phyloP scores from a whole-genome alignment of 1,140 invertebrate species.

The Subanguina moxae region DNA sequence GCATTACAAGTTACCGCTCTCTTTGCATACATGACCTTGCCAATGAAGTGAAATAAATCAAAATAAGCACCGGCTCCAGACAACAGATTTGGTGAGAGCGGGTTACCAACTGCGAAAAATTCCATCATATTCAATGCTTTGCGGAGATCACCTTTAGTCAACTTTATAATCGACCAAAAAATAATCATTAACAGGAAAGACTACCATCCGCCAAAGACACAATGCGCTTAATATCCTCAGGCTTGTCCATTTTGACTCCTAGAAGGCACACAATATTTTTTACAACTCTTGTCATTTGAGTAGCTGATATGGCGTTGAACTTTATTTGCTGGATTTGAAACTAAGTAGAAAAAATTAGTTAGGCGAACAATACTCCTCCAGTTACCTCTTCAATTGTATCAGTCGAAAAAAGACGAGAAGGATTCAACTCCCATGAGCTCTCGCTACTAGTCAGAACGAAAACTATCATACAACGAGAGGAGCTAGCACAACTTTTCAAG shows the following conservation, averaged over 20 bases:
- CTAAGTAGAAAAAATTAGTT: neutral
- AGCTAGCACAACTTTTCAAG: neutral
- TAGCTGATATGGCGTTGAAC: constrained; percentile 19
- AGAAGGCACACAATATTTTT: neutral
- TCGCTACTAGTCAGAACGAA: constrained; percentile 34
- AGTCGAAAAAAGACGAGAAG: constrained; percentile 25
- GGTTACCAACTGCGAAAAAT: constrained; percentile 5
- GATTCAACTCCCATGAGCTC: constrained; percentile 33
- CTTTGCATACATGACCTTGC: constrained; percentile 37
- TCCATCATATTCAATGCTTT: constrained; percentile 28
- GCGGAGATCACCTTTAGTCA: constrained; percentile 33
- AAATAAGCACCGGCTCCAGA: neutral
- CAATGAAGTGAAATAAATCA: constrained; percentile 38
- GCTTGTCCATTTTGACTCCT: constrained; percentile 3
- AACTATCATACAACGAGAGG: constrained; percentile 31
- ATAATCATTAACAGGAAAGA: neutral
- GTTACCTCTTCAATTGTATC: constrained; percentile 7
- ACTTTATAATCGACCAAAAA: neutral
- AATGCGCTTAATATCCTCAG: neutral
- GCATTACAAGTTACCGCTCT: constrained; percentile 16
- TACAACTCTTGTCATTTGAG: constrained; percentile 11
- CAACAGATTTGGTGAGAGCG: neutral
- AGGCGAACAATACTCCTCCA: neutral
- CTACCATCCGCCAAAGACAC: neutral
- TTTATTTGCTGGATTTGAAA: constrained; percentile 16